Conservation (phyloP, 2,888 invertebrate genomes). For the Xestia sexstrigata region DNA sequence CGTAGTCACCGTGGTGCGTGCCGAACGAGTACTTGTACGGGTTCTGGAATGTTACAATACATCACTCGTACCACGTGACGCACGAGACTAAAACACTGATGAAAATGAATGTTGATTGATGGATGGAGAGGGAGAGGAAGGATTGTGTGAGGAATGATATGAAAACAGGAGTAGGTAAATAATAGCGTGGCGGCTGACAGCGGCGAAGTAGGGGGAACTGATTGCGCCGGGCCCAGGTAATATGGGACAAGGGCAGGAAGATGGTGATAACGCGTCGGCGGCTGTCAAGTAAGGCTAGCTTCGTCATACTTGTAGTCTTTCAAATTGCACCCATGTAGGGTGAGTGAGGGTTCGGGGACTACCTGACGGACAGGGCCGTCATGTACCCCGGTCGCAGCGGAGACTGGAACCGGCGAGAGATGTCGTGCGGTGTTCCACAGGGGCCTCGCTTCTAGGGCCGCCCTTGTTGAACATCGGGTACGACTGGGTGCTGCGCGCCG, state of each 20-base stretch:
- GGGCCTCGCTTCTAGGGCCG: no score
- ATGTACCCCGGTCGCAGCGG: no score
- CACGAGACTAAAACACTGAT: not conserved
- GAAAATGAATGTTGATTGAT: not conserved
- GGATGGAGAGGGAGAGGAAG: not conserved
- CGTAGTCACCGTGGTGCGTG: conserved; percentile 88
- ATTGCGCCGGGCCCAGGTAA: not conserved
- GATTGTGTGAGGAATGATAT: not conserved
- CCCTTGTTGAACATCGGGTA: no score
- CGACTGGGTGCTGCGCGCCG: no score
- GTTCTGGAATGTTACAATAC: conserved; percentile 74
- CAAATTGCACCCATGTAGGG: not conserved
- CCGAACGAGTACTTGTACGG: conserved; percentile 91
- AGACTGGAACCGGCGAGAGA: no score
- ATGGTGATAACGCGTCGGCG: not conserved
- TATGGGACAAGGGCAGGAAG: not conserved
- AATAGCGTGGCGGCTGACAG: not conserved
- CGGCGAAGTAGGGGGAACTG: not conserved
- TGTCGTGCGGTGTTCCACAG: no score
- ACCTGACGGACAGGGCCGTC: no score
- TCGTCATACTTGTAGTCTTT: no score
- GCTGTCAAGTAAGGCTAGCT: not conserved
- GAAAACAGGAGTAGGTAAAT: not conserved
- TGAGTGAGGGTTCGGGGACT: no score
- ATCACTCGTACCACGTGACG: not conserved